Evolutionary conservation across 1,140 invertebrate species (phyloP), one percentile per base, ranked within the genome.

Genomic region (Psilanteris sp.): DNA sequence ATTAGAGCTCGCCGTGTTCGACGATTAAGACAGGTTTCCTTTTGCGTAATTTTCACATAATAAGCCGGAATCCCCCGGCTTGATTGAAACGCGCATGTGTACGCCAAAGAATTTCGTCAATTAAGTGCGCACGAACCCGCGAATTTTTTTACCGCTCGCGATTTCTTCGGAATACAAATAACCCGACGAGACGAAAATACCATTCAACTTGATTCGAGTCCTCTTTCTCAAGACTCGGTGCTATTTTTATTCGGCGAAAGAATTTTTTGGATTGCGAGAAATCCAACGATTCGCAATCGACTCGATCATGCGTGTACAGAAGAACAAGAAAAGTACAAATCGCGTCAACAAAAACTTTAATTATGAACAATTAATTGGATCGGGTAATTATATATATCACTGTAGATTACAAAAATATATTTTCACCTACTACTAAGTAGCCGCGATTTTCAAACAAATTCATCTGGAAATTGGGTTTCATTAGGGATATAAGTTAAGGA

Each of bases 1-100:
- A 73, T 73, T 71, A 71, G 67, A 36, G 54, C 52, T 50, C 43
- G 34, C 41, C 16, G 48, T 71, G 32, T 71, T 62, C 62, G 48
- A 29, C 55, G 67, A 71, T 61, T 59, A 59, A 57, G 59, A 66
- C 70, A 52, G 37, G 70, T 73, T 73, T 73, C 70, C 70, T 73
- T 73, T 73, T 66, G 52, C 59, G 70, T 73, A 66, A 73, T 73
- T 73, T 73, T 73, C 70, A 73, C 70, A 73, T 73, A 73, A 73
- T 73, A 73, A 73, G 59, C 15, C 52, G 50, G 68, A 64, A 64
- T 62, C 57, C 10, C 36, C 31, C 1, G 29, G 48, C 27, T 55
- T 64, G 57, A 73, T 73, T 73, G 68, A 73, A 73, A 64, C 68
- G 57, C 68, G 26, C 52, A 55, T 54, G 48, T 46, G 68, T 73